Evolutionary conservation across 2,797 vertebrate species (phyloP).

Genomic region (Buphagus erythrorhynchus): DNA sequence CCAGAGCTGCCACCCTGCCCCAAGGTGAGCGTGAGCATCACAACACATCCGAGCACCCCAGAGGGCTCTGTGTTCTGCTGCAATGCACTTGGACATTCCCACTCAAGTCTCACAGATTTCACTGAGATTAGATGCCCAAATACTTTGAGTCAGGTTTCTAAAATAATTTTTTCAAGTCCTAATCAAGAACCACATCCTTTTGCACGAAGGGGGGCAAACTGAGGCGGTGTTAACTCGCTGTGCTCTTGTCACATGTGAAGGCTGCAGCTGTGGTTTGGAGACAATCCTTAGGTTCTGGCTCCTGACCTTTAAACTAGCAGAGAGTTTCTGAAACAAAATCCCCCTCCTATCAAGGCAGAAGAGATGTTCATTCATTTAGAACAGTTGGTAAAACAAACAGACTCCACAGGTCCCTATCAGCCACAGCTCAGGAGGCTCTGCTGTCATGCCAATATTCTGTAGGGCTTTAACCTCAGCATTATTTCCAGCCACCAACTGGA

Average conservation of each 20-base stretch:
- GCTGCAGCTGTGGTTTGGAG: neutral
- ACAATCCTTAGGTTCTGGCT: neutral
- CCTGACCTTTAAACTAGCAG: neutral
- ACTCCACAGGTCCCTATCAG: neutral
- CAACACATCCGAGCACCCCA: neutral
- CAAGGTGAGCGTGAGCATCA: rapidly evolving
- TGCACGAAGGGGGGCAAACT: neutral
- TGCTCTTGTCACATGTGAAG: neutral
- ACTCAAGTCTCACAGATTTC: neutral
- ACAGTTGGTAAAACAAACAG: neutral
- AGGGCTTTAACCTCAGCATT: neutral
- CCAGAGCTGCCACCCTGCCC: neutral
- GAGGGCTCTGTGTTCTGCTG: neutral
- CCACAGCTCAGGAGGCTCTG: neutral
- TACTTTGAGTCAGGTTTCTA: neutral
- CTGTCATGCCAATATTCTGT: neutral
- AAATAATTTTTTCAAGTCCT: neutral
- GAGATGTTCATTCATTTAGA: neutral
- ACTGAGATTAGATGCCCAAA: neutral
- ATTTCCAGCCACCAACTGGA: neutral
- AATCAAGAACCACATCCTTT: conserved; percentile 27
- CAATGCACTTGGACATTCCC: neutral
- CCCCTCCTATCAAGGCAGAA: neutral
- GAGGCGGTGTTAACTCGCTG: neutral
- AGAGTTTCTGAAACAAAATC: neutral